Percentiles rank a stretch among this genome's conserved stretches.
Evolutionary conservation across 2,888 invertebrate species (phyloP).

Genomic region (Drosophila ustulata): DNA sequence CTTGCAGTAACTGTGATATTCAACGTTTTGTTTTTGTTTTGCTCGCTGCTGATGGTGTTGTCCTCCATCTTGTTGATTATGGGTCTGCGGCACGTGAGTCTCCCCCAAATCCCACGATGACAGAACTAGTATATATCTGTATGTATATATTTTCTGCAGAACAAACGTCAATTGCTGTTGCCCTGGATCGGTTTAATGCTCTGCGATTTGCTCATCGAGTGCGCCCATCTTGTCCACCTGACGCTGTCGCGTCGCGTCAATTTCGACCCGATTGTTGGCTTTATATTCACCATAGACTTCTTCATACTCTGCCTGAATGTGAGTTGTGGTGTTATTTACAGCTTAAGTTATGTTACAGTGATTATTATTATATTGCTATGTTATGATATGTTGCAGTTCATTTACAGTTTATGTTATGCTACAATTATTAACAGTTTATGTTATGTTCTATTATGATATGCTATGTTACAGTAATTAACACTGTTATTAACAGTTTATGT

Average conservation of each 20-base stretch:
- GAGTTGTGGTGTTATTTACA: conserved; percentile 83
- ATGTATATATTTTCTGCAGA: conserved; percentile 85
- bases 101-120: not conserved
- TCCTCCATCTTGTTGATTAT: conserved; percentile 89
- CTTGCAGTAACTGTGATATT: conserved; percentile 90
- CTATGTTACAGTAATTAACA: no score
- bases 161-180: conserved; percentile 89
- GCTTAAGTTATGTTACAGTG: no score
- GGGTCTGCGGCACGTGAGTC: conserved; percentile 89
- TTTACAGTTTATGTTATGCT: not conserved
- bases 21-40: conserved; percentile 88
- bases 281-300: conserved; percentile 91
- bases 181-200: conserved; percentile 91
- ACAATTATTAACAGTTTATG: no score
- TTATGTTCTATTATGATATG: no score
- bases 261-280: conserved; percentile 91
- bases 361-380: no score
- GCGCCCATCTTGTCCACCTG: conserved; percentile 89
- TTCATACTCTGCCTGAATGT: conserved; percentile 92
- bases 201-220: conserved; percentile 88
- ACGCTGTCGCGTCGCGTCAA: conserved; percentile 88
- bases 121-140: conserved; percentile 7
- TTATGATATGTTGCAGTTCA: not conserved
- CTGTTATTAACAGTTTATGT: no score
- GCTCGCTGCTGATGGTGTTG: conserved; percentile 89